A percentile compares a stretch with the other conserved stretches of the same genome.
phyloP scores from a whole-genome alignment of 2,888 invertebrate species.

The Tortricodes alternella region DNA sequence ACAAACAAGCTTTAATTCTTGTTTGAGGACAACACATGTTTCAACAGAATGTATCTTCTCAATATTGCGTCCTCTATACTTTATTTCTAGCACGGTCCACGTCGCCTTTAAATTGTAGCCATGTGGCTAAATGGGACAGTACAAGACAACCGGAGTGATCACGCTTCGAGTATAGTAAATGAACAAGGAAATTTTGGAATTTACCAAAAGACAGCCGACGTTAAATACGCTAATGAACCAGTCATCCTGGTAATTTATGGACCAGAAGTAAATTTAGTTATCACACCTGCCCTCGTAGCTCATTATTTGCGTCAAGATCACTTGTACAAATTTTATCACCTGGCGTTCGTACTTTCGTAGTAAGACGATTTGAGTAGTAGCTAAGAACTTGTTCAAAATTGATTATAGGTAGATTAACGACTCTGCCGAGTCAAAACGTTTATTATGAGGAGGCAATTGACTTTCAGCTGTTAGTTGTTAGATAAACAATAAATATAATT shows the following conservation, averaged over 20 bases:
- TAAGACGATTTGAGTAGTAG: not conserved
- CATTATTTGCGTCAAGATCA: slow-evolving; percentile 6
- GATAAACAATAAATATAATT: too few species aligned
- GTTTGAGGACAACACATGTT: too few species aligned
- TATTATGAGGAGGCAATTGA: too few species aligned
- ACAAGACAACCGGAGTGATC: not conserved
- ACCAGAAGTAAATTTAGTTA: not conserved
- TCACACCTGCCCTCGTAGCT: slow-evolving; percentile 6
- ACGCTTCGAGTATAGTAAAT: not conserved
- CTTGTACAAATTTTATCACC: slow-evolving; percentile 7
- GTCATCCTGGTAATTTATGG: not conserved
- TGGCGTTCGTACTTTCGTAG: not conserved
- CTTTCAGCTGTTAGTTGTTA: too few species aligned
- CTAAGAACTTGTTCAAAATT: not conserved
- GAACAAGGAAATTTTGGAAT: not conserved
- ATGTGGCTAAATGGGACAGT: too few species aligned
- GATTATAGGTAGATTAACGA: too few species aligned
- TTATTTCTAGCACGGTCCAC: not conserved
- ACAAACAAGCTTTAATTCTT: too few species aligned
- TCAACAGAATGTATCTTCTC: too few species aligned
- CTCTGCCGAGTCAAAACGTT: too few species aligned
- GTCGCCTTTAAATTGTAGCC: too few species aligned
- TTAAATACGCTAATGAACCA: not conserved
- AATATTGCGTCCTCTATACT: not conserved
- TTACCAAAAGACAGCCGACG: not conserved